Conservation (phyloP, 2,888 invertebrate species). For the Agrilus cyanescens region DNA sequence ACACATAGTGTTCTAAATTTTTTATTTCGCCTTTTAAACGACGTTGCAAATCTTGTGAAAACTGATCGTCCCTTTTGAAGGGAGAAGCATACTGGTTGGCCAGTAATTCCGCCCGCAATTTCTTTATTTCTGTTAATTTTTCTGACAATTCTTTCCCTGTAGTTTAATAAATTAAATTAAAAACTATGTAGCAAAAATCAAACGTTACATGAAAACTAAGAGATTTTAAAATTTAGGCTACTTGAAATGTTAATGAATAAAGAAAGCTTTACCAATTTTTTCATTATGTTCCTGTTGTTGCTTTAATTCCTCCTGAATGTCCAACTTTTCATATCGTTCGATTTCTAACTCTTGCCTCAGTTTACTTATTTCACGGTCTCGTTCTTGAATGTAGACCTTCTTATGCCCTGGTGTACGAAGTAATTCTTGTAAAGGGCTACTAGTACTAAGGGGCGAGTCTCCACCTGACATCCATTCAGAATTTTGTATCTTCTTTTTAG, state of each 20-base stretch:
- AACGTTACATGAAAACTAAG: neutral
- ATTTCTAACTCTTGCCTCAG: conserved; percentile 47
- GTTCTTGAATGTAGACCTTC: conserved; percentile 21
- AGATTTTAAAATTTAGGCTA: neutral
- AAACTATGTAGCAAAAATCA: neutral
- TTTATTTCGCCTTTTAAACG: conserved; percentile 39
- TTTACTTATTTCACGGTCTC: conserved; percentile 37
- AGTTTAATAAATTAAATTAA: conserved; percentile 6
- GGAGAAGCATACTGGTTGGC: conserved; percentile 24
- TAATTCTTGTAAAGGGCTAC: conserved; percentile 26
- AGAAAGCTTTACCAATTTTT: conserved; percentile 37
- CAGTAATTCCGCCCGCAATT: conserved; percentile 28
- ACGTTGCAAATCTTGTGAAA: conserved; percentile 22
- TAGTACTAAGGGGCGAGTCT: conserved; percentile 11
- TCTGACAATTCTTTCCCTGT: conserved; percentile 31
- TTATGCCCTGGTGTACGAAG: conserved; percentile 24
- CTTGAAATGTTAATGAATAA: neutral
- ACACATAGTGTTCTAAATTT: conserved; percentile 41
- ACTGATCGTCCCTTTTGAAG: conserved; percentile 27
- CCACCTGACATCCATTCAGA: conserved; percentile 16
- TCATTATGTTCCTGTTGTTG: conserved; percentile 41
- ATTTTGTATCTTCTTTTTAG: neutral
- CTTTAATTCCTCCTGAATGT: conserved; percentile 47
- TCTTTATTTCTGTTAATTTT: conserved; percentile 31
- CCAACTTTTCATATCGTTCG: conserved; percentile 49